phyloP scores from a whole-genome alignment of 2,888 invertebrate species.

The Netelia fuscicornis region DNA sequence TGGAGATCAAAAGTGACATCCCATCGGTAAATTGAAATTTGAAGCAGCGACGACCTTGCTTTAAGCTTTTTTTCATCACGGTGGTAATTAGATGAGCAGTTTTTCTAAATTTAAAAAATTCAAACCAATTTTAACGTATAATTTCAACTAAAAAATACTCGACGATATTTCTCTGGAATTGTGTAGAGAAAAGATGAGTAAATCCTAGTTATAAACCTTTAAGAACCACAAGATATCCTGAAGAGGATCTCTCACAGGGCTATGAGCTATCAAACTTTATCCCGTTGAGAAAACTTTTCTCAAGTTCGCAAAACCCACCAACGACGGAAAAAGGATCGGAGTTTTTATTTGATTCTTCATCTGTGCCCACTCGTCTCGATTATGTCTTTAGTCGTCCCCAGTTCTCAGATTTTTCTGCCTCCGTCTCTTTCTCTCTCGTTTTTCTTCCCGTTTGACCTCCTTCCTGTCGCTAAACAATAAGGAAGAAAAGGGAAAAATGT shows the following conservation, averaged over 20 bases:
- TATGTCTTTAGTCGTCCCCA: neutral
- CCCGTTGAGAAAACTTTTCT: neutral
- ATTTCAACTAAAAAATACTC: neutral
- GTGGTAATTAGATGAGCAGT: too few species aligned
- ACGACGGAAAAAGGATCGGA: neutral
- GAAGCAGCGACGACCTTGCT: too few species aligned
- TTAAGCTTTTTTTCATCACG: too few species aligned
- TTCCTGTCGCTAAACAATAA: conserved; percentile 23
- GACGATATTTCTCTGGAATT: neutral
- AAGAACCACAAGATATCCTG: neutral
- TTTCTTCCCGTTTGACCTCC: neutral
- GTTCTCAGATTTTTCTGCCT: neutral
- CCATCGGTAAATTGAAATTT: too few species aligned
- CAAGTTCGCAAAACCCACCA: neutral
- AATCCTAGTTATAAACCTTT: neutral
- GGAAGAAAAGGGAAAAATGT: conserved; percentile 8
- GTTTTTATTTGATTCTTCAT: conserved; percentile 10
- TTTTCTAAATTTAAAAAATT: too few species aligned
- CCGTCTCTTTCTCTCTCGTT: neutral
- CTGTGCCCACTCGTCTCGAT: conserved; percentile 13
- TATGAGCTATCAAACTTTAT: neutral
- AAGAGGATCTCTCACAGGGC: too few species aligned
- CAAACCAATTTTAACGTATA: neutral
- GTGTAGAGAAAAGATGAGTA: neutral
- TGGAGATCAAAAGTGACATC: too few species aligned